Conservation (phyloP, 2,888 invertebrate genomes). For the Ypsolopha sequella region DNA sequence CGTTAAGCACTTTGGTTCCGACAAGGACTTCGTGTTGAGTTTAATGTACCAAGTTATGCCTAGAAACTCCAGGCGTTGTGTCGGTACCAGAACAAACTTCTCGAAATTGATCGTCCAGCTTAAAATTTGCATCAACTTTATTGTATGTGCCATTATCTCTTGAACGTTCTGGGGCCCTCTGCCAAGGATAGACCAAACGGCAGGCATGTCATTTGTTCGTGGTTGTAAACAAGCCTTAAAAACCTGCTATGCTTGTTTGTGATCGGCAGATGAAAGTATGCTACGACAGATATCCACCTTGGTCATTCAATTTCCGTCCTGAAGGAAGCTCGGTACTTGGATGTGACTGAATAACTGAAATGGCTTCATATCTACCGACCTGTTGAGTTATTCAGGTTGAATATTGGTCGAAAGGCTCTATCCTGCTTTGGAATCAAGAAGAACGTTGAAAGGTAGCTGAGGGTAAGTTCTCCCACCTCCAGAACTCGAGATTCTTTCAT, state of each 20-base stretch:
- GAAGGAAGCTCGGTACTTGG: too few relatives aligned
- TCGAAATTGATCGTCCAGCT: too few relatives aligned
- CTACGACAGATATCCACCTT: background rate
- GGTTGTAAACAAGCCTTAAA: too few relatives aligned
- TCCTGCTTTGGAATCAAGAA: too few relatives aligned
- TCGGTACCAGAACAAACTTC: too few relatives aligned
- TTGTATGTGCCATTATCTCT: too few relatives aligned
- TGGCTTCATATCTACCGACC: background rate
- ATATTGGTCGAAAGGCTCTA: background rate
- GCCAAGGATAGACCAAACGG: background rate
- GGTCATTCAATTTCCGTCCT: background rate
- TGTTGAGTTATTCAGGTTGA: background rate
- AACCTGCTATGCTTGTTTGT: background rate
- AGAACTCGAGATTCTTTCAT: background rate
- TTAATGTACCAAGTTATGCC: background rate
- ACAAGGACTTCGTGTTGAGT: constrained; percentile 8
- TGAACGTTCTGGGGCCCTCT: background rate
- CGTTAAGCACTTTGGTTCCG: constrained; percentile 11
- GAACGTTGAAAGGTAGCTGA: too few relatives aligned
- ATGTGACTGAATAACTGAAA: background rate
- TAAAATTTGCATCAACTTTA: too few relatives aligned
- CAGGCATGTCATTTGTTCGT: background rate
- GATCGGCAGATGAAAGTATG: background rate
- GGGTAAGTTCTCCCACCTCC: background rate
- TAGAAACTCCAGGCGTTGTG: too few relatives aligned